These are phyloP conservation scores for Todiramphus chloris DNA, from an alignment of 2,113 vertebrate genomes.

Conservation along the genomic window DNA sequence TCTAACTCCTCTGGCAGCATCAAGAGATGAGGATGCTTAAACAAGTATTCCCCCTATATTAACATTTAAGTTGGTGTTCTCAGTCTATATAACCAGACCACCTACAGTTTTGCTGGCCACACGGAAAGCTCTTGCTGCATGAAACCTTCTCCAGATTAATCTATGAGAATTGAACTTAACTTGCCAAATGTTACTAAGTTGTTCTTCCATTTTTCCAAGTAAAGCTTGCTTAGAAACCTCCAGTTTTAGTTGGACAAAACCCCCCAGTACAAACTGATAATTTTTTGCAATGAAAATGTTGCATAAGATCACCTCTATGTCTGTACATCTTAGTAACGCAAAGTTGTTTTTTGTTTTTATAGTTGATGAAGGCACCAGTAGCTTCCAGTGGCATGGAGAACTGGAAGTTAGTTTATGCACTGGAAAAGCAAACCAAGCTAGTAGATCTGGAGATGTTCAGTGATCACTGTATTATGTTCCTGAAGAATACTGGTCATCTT, in stretches of 20 bases:
- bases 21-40: not conserved
- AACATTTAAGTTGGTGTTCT: not conserved
- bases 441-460: conserved; percentile 91
- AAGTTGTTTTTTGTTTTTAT: not conserved
- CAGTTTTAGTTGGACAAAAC: not conserved
- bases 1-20: not conserved
- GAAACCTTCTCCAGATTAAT: not conserved
- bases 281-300: not conserved
- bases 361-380: conserved; percentile 86
- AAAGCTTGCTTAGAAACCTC: not conserved
- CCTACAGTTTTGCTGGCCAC: not conserved
- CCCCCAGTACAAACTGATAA: not conserved
- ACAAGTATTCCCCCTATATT: not conserved
- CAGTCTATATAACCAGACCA: not conserved
- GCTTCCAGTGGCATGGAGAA: conserved; percentile 75
- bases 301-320: not conserved
- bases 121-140: not conserved
- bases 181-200: not conserved
- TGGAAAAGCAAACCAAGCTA: conserved; percentile 76
- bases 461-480: conserved; percentile 83
- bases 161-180: not conserved
- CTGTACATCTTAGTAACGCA: not conserved
- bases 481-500: conserved; percentile 74
- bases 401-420: conserved; percentile 83
- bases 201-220: not conserved